phyloP scores from a whole-genome alignment of 2,113 vertebrate species.

The Prinia subflava region DNA sequence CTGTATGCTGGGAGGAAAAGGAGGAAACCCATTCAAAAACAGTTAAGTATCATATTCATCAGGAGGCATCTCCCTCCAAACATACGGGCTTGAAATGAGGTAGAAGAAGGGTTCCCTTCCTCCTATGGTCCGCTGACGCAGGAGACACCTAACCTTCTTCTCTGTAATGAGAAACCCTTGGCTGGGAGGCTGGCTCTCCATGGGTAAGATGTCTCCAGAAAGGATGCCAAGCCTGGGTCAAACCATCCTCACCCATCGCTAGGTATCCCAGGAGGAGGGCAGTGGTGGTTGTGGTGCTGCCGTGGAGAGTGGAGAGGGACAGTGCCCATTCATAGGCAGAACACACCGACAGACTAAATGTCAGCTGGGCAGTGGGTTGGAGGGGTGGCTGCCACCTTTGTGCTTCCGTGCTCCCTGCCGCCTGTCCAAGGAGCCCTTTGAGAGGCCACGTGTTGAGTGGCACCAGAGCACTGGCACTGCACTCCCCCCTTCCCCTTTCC shows the following conservation, averaged over 20 bases:
- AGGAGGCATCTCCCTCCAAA: not conserved
- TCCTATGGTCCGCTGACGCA: not conserved
- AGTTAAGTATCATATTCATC: conserved; percentile 79
- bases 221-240: not conserved
- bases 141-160: not conserved
- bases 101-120: not conserved
- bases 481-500: not conserved
- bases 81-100: accelerated
- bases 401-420: accelerated
- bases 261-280: not conserved
- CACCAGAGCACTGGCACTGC: not conserved
- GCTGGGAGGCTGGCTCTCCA: not conserved
- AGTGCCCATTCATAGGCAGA: accelerated
- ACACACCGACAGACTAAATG: not conserved
- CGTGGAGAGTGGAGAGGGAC: accelerated
- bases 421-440: not conserved
- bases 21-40: conserved; percentile 93
- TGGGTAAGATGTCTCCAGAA: not conserved
- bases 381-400: not conserved
- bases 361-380: not conserved
- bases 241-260: not conserved
- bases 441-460: not conserved
- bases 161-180: not conserved
- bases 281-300: not conserved
- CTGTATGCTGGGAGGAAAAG: conserved; percentile 92